phyloP scores from a whole-genome alignment of 1,140 invertebrate genomes.

The Schlechtendalia chinensis region DNA sequence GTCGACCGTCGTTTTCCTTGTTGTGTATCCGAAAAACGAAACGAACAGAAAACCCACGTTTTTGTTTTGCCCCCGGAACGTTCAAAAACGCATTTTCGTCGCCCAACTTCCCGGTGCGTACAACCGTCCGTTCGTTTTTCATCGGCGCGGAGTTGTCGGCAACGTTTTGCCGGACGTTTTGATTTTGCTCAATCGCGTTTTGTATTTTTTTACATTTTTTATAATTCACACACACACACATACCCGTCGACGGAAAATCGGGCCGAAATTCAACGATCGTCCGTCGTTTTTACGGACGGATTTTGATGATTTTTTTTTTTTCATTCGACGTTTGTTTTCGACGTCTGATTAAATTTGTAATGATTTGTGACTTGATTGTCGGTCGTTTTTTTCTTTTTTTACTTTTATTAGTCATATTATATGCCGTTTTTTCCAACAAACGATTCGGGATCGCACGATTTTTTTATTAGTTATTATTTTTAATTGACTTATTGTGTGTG shows the following conservation, averaged over 20 bases:
- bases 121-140: neutral
- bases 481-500: no score
- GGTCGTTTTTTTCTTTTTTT: neutral
- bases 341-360: constrained; percentile 22
- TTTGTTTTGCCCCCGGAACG: no score
- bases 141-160: neutral
- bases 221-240: neutral
- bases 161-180: neutral
- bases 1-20: no score
- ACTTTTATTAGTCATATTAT: neutral
- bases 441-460: no score
- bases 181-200: constrained; percentile 9
- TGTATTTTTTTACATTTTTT: constrained; percentile 30
- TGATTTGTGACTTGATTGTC: neutral
- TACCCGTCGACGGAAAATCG: neutral
- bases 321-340: no score
- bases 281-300: neutral
- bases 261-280: neutral
- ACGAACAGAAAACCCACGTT: no score
- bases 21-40: no score
- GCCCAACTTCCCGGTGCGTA: no score
- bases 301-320: constrained; percentile 3
- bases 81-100: no score
- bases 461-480: no score
- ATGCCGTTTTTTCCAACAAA: no score